A percentile compares a stretch with the other conserved stretches of the same genome.
Conservation (phyloP, 35 echinoderm and acorn worm genomes). For the Apostichopus japonicus region DNA sequence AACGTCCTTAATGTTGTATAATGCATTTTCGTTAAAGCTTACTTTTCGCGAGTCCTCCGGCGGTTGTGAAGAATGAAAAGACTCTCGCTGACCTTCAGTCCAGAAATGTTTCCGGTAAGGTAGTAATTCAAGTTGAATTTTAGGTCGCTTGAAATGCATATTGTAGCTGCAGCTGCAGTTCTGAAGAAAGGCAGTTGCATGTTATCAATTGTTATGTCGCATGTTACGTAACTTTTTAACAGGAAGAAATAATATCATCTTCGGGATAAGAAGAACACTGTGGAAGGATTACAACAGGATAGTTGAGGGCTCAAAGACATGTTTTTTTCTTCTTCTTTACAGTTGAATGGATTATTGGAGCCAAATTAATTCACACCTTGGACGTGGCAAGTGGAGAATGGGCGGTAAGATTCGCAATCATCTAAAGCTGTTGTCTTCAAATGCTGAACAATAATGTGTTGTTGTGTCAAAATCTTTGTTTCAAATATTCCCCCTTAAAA, state of each 20-base stretch:
- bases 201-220: neutral
- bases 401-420: neutral
- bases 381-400: neutral
- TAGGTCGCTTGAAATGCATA: too few relatives aligned
- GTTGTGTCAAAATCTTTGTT: too few relatives aligned
- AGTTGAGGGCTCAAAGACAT: neutral
- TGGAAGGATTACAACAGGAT: neutral
- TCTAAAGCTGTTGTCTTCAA: too few relatives aligned
- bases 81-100: neutral
- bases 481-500: too few relatives aligned
- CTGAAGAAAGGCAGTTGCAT: too few relatives aligned
- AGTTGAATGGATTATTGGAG: neutral
- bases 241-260: neutral
- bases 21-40: neutral
- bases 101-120: neutral
- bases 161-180: too few relatives aligned
- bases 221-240: neutral
- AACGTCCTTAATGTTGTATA: too few relatives aligned
- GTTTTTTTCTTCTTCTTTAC: neutral
- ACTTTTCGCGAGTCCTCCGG: neutral
- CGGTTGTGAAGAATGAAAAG: neutral
- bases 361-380: neutral
- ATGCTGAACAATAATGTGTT: too few relatives aligned
- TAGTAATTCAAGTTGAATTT: neutral
- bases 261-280: neutral